Evolutionary conservation across 2,113 vertebrate species (phyloP), one percentile per base, ranked within the genome.

Genomic region (Dunckerocampus dactyliophorus): DNA sequence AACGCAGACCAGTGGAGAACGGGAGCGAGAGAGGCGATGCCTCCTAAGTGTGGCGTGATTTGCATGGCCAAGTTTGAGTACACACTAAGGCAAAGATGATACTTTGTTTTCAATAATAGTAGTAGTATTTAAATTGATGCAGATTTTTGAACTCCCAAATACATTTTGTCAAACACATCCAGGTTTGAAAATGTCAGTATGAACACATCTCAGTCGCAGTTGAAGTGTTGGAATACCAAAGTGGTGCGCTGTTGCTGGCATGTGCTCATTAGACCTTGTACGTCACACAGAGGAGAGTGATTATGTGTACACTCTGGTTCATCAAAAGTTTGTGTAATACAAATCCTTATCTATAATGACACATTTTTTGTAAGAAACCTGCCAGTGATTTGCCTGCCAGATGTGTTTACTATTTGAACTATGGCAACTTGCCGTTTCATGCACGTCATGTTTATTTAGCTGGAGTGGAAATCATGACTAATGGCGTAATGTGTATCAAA

Each of bases 361-460:
- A 62, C 71, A 58, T 67, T 53, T 42, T 71, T 28, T 51, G 69
- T 19, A 39, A 77, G 72, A 71, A 75, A 69, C 63, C 72, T 63
- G 66, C 69, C 72, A 52, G 63, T 47, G 60, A 77, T 65, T 78
- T 66, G 58, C 60, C 67, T 69, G 72, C 64, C 75, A 77, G 63
- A 79, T 73, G 74, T 74, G 65, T 69, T 75, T 67, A 67, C 53
- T 58, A 62, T 71, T 71, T 68, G n/a, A 77, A 64, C 70, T 73
- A 17, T 71, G 74, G 66, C 76, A 63, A 76, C 71, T 5, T 73
- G 49, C 60, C 60, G 63, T 71, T 81, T 67, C 68, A n/a, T 17
- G 48, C 75, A 52, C 69, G 72, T 81, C 77, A 70, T 73, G 74
- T 76, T 76, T 69, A 63, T 61, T 85, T 83, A 80, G 65, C 55